Percentiles rank a stretch among this genome's conserved stretches.
phyloP scores from a whole-genome alignment of 2,797 vertebrate species.

The Syngnathus acus region DNA sequence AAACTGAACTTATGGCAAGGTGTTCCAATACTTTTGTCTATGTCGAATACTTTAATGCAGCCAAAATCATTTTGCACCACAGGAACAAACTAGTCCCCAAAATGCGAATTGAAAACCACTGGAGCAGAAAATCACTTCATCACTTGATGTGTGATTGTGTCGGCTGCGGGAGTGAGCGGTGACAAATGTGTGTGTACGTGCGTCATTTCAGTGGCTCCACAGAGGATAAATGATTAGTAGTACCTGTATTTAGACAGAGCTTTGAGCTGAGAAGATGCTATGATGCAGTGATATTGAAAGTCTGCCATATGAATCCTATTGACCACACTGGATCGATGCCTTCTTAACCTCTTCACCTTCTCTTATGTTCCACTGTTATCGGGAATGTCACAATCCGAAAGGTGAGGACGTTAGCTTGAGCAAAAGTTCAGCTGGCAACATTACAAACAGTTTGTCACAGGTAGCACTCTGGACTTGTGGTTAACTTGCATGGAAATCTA shows the following conservation, averaged over 20 bases:
- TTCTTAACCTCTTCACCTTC: background rate
- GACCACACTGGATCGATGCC: background rate
- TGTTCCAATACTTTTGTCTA: background rate
- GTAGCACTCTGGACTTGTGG: no score
- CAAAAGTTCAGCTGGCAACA: background rate
- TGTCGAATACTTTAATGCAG: background rate
- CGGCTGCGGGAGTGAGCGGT: no score
- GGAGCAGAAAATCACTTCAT: constrained; percentile 6
- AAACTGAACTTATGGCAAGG: no score
- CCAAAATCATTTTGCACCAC: background rate
- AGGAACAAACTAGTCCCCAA: background rate
- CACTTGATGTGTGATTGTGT: constrained; percentile 2
- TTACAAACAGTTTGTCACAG: no score
- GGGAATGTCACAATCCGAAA: background rate
- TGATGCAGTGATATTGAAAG: background rate
- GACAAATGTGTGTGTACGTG: background rate
- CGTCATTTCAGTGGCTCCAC: background rate
- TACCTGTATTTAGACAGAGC: background rate
- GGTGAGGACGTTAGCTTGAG: background rate
- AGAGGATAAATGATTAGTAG: background rate
- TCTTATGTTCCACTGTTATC: background rate
- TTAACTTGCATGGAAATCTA: no score
- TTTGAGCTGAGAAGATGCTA: background rate
- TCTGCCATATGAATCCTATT: background rate
- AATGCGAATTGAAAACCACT: constrained; percentile 3